Conservation (phyloP, 2,888 invertebrate species). For the Microplitis manilae region DNA sequence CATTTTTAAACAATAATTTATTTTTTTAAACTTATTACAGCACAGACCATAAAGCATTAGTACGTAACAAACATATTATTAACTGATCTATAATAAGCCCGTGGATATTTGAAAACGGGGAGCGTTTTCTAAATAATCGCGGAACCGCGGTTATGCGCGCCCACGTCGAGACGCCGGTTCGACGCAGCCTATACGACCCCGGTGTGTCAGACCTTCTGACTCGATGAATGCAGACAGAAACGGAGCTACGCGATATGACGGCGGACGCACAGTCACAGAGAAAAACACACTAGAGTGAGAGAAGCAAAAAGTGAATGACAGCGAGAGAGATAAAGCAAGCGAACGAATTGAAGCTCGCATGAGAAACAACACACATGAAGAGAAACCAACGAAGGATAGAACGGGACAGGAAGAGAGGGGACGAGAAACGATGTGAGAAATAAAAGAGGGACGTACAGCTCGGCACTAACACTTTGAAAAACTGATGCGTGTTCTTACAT, state of each 20-base stretch:
- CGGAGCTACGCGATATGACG: constrained; percentile 69
- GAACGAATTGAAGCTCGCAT: constrained; percentile 52
- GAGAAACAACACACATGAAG: constrained; percentile 47
- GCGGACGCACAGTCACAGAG: constrained; percentile 46
- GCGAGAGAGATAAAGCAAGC: constrained; percentile 42
- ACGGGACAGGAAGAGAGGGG: constrained; percentile 46
- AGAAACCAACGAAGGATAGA: constrained; percentile 41
- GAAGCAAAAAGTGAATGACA: constrained; percentile 53
- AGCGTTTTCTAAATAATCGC: constrained; percentile 14
- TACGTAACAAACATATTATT: not conserved
- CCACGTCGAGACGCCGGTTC: constrained; percentile 52
- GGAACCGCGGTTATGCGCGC: constrained; percentile 40
- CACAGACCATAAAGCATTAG: not conserved
- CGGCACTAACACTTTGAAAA: constrained; percentile 38
- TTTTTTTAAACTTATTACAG: not conserved
- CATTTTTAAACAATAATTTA: constrained; percentile 19
- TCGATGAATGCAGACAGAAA: constrained; percentile 68
- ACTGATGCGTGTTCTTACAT: constrained; percentile 24
- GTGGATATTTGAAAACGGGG: not conserved
- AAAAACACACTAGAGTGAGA: constrained; percentile 40
- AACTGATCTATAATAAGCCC: not conserved
- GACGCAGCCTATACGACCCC: constrained; percentile 57
- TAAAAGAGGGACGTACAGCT: constrained; percentile 47
- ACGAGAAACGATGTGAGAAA: constrained; percentile 45
- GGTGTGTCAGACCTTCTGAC: constrained; percentile 65